Evolutionary conservation across 2,888 invertebrate genomes (phyloP), one percentile per base, ranked within the genome.

Genomic region (Clepsis dumicolana): DNA sequence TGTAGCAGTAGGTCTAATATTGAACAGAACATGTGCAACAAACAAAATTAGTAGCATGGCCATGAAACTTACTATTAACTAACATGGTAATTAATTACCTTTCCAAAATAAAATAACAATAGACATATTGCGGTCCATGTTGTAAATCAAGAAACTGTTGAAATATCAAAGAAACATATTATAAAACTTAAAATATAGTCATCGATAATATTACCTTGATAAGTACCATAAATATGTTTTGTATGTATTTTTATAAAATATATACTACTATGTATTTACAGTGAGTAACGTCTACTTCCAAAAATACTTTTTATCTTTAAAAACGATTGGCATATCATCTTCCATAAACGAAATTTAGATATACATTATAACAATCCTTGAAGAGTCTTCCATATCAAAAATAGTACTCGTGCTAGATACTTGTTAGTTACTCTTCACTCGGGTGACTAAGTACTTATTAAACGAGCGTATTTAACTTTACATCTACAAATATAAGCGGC

Each of bases 321-420:
- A 86, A 87, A 85, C 83, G 84, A 93, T 92, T 93, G 94, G 94
- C 94, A 94, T 94, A 94, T 94, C 94, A 94, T 92, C 87, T 89
- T 89, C 92, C 92, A 87, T 86, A 88, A 88, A 87, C 86, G 86
- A 89, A 89, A 89, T 84, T 88, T 87, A 90, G 87, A 84, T 88
- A 83, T 81, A 77, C 83, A 85, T 80, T 69, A 60, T 70, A 80
- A 80, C 84, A 86, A 89, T 86, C 84, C 80, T 87, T 85, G 81
- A 87, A 84, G 84, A 86, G 90, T 94, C 94, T 94, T 94, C 94
- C 94, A 94, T 94, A 94, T 94, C 93, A 89, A 90, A 89, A 83
- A 91, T 90, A 91, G 90, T 82, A 82, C 80, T 86, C 85, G 88
- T 85, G 86, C 88, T 91, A 89, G 85, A 84, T 82, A 83, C 85